Percentiles rank a stretch among this genome's conserved stretches.
Evolutionary conservation across 2,888 invertebrate genomes (phyloP).

Genomic region (Augiades crinisus): DNA sequence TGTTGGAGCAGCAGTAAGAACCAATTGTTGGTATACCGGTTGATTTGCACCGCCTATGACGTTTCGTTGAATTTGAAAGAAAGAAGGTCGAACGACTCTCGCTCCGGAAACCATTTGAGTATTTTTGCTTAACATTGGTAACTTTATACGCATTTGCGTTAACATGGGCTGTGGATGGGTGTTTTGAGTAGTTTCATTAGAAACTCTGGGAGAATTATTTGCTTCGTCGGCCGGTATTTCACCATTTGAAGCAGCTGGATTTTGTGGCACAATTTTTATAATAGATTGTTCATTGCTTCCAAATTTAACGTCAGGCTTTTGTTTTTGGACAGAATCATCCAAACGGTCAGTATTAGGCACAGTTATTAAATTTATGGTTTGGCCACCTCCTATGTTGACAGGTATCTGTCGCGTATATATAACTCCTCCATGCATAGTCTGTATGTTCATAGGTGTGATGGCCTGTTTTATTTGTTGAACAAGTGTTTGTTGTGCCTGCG

Average conservation of each 20-base stretch:
- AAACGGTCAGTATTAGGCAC: conserved; percentile 71
- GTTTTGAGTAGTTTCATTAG: conserved; percentile 52
- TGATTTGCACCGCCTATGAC: conserved; percentile 81
- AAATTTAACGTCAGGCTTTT: conserved; percentile 49
- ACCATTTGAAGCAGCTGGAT: conserved; percentile 45
- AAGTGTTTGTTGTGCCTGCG: conserved; percentile 58
- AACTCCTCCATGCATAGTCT: conserved; percentile 85
- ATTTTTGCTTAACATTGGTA: conserved; percentile 75
- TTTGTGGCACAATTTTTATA: conserved; percentile 72
- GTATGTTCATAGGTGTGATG: conserved; percentile 79
- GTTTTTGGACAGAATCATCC: conserved; percentile 66
- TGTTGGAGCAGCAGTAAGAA: conserved; percentile 72
- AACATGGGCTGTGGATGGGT: conserved; percentile 69
- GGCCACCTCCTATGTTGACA: conserved; percentile 79
- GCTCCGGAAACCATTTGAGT: conserved; percentile 80
- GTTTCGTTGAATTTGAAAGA: conserved; percentile 83
- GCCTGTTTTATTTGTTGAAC: conserved; percentile 76
- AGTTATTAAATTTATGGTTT: conserved; percentile 82
- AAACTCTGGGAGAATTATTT: conserved; percentile 44
- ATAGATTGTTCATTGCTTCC: conserved; percentile 64
- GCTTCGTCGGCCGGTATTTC: conserved; percentile 54
- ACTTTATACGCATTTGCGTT: conserved; percentile 77
- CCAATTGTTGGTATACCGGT: conserved; percentile 74
- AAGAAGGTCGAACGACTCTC: conserved; percentile 78
- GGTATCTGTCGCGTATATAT: conserved; percentile 88